phyloP scores from a whole-genome alignment of 2,113 vertebrate species.

The Equus przewalskii region DNA sequence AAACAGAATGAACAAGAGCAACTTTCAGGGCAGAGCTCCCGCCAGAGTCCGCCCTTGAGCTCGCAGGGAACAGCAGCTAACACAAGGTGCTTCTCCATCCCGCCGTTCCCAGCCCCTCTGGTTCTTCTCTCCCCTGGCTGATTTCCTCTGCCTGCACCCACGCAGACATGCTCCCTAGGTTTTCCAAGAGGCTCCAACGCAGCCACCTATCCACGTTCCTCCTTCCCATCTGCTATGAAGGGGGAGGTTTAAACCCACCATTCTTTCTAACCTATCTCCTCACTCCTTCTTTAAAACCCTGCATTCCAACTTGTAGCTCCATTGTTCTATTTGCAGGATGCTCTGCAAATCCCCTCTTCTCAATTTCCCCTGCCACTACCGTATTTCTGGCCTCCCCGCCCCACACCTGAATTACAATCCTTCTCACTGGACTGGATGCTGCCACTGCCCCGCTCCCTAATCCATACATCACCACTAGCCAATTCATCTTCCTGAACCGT shows the following conservation, averaged over 20 bases:
- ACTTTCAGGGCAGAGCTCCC: neutral
- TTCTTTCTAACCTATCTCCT: neutral
- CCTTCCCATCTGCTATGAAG: neutral
- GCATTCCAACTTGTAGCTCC: neutral
- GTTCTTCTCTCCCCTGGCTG: neutral
- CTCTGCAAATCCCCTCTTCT: neutral
- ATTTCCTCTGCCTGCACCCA: neutral
- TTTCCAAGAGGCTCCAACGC: neutral
- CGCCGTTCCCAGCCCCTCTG: accelerated
- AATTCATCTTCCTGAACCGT: neutral
- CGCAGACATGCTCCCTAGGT: neutral
- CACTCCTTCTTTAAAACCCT: neutral
- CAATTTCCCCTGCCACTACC: too few species aligned
- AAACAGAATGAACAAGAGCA: too few species aligned
- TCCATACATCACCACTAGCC: neutral
- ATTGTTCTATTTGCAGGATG: too few species aligned
- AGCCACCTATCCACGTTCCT: too few species aligned
- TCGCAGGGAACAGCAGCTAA: neutral
- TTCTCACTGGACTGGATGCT: neutral
- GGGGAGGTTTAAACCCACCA: neutral
- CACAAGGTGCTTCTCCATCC: too few species aligned
- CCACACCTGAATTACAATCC: neutral
- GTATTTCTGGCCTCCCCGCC: neutral
- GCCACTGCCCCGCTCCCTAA: too few species aligned
- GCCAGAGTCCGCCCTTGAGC: neutral